Percentiles rank a stretch among this genome's conserved stretches.
These are phyloP conservation scores for Euplexia lucipara DNA, from an alignment of 2,888 invertebrate species.

Conservation along the genomic window DNA sequence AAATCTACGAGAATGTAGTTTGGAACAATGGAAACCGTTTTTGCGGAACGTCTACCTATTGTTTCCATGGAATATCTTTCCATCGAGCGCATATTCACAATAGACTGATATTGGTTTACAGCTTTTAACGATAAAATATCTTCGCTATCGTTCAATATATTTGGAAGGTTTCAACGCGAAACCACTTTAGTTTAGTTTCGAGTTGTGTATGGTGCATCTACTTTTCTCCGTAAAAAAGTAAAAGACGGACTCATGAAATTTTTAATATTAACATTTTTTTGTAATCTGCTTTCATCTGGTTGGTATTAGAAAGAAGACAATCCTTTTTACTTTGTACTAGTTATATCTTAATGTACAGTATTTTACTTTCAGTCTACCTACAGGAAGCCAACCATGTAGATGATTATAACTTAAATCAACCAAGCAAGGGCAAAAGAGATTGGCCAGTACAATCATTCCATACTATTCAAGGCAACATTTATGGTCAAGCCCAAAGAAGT, in stretches of 20 bases:
- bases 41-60: slow-evolving; percentile 78
- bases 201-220: slow-evolving; percentile 22
- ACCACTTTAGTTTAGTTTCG: slow-evolving; percentile 50
- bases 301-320: slow-evolving; percentile 16
- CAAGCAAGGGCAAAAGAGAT: slow-evolving; percentile 15
- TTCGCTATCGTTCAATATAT: slow-evolving; percentile 58
- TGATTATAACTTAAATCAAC: slow-evolving; percentile 19
- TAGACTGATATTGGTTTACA: slow-evolving; percentile 81
- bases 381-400: slow-evolving; percentile 32
- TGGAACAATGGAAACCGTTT: slow-evolving; percentile 80
- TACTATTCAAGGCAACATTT: slow-evolving; percentile 37
- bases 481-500: slow-evolving; percentile 30
- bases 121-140: slow-evolving; percentile 77
- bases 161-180: slow-evolving; percentile 48
- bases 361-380: slow-evolving; percentile 48
- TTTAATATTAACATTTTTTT: slow-evolving; percentile 50
- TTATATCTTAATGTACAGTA: too few species aligned
- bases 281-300: slow-evolving; percentile 56
- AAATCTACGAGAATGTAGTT: slow-evolving; percentile 38
- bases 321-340: not conserved
- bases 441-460: slow-evolving; percentile 38
- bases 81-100: slow-evolving; percentile 80
- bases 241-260: slow-evolving; percentile 48
- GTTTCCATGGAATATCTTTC: slow-evolving; percentile 83
- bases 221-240: slow-evolving; percentile 28